Conservation (phyloP, 2,888 invertebrate species). For the Stenolophus ochropezus region DNA sequence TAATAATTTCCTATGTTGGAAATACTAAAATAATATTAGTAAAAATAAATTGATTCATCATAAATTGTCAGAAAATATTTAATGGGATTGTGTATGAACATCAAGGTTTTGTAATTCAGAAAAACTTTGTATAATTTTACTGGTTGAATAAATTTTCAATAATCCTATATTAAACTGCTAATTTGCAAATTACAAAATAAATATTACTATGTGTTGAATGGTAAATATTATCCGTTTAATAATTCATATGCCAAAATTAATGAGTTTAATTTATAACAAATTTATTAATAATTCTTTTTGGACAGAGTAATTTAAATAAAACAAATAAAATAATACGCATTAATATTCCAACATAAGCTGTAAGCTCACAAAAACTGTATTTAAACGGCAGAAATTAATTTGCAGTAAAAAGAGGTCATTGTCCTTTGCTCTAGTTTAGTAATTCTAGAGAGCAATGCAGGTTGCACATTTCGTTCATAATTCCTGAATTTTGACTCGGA, state of each 20-base stretch:
- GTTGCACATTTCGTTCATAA: constrained; percentile 29
- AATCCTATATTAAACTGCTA: background rate
- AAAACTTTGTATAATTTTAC: background rate
- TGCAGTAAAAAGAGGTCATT: background rate
- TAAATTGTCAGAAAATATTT: no score
- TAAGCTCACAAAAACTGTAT: background rate
- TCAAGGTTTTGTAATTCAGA: no score
- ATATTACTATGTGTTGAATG: background rate
- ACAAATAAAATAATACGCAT: background rate
- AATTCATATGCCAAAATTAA: background rate
- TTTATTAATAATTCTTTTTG: background rate
- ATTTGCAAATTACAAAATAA: background rate
- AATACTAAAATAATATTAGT: no score
- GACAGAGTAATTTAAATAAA: background rate
- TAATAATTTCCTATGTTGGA: no score
- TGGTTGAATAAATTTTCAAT: background rate
- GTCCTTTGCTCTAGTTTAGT: background rate
- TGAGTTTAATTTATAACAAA: background rate
- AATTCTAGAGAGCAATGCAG: background rate
- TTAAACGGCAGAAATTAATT: background rate
- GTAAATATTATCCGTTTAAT: background rate
- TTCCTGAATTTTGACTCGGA: constrained; percentile 25
- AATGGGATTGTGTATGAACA: no score
- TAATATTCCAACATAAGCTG: background rate
- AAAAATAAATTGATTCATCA: no score